A percentile compares a stretch with the other conserved stretches of the same genome.
Conservation (phyloP, 2,113 vertebrate genomes). For the Panurus biarmicus region DNA sequence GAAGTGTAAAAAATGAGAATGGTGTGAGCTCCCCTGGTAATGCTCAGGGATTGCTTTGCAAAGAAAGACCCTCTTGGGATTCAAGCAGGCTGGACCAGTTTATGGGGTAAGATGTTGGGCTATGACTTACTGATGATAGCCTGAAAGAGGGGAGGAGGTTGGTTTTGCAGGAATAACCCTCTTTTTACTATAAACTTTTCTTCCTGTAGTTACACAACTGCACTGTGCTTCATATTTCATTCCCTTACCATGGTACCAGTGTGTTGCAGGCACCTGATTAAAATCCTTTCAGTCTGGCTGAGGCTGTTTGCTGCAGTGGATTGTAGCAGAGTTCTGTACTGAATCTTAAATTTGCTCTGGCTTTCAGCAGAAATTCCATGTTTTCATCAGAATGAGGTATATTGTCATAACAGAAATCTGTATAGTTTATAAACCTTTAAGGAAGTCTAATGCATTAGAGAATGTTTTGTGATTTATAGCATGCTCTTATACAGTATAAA, state of each 20-base stretch:
- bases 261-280: neutral
- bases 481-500: neutral
- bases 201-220: neutral
- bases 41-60: fast-evolving
- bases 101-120: neutral
- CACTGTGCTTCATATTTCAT: neutral
- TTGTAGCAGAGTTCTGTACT: neutral
- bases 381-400: neutral
- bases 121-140: neutral
- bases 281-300: neutral
- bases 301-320: neutral
- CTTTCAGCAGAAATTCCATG: neutral
- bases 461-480: neutral
- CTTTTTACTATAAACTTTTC: neutral
- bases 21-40: neutral
- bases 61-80: neutral
- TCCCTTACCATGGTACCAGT: neutral
- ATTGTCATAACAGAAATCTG: neutral
- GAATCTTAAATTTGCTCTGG: neutral
- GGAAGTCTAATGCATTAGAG: neutral
- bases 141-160: neutral
- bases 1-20: fast-evolving
- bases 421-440: neutral
- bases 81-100: neutral
- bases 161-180: neutral